A percentile compares a stretch with the other conserved stretches of the same genome.
Evolutionary conservation across 23 tunicate species (phyloP).

Genomic region (Ciona savignyi): DNA sequence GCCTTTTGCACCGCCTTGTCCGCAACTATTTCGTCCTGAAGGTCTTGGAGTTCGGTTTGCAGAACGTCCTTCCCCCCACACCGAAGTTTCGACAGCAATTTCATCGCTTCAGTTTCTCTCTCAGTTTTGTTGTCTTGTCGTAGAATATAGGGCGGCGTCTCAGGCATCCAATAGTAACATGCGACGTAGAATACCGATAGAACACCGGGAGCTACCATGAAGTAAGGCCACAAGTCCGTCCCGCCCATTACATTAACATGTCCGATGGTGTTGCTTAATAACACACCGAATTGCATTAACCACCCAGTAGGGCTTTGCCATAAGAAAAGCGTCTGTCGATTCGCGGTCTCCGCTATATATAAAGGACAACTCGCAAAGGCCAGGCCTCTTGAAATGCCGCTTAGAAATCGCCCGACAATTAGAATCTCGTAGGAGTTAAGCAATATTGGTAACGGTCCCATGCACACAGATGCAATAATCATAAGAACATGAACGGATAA

Average conservation of each 20-base stretch:
- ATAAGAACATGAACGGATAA: conserved; percentile 6
- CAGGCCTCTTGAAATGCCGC: conserved; percentile 35
- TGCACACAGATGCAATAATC: conserved; percentile 18
- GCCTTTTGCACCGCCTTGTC: conserved; percentile 16
- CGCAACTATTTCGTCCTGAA: conserved; percentile 6
- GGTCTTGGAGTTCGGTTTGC: not conserved
- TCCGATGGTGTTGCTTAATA: conserved; percentile 1
- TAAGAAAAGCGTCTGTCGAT: conserved; percentile 23
- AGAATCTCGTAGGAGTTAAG: conserved; percentile 16
- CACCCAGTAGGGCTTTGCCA: conserved; percentile 11
- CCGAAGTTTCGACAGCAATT: not conserved
- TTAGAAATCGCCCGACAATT: conserved; percentile 28
- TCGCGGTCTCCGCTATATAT: conserved; percentile 13
- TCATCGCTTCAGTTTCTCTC: not conserved
- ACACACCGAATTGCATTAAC: conserved; percentile 7
- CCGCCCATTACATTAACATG: conserved; percentile 22
- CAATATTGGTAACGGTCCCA: conserved; percentile 14
- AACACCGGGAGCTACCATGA: conserved; percentile 12
- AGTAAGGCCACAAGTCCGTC: not conserved
- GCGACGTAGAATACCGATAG: conserved; percentile 11
- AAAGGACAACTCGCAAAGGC: conserved; percentile 13
- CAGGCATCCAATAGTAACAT: conserved; percentile 22
- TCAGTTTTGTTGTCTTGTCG: not conserved
- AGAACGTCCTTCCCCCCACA: not conserved
- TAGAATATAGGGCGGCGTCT: conserved; percentile 17